These are phyloP conservation scores for Eugnorisma glareosa DNA, from an alignment of 2,888 invertebrate species.

Conservation along the genomic window DNA sequence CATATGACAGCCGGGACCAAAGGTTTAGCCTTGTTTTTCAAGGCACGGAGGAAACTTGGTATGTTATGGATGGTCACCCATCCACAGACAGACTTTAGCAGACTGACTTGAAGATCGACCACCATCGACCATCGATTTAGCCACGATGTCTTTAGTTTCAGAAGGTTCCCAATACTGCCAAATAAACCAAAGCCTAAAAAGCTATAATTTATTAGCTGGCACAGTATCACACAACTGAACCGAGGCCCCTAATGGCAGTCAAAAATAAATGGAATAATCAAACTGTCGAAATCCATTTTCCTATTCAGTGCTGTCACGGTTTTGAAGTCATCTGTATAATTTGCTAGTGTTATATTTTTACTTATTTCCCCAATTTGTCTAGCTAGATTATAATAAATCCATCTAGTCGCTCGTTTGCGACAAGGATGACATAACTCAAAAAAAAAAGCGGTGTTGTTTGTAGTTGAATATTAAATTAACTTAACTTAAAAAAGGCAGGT, in stretches of 20 bases:
- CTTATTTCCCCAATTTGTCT: neutral
- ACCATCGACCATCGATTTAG: neutral
- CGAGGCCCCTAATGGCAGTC: neutral
- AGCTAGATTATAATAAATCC: neutral
- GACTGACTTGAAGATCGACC: too few relatives aligned
- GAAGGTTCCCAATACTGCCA: neutral
- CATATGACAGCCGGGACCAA: neutral
- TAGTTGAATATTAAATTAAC: too few relatives aligned
- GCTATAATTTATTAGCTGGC: too few relatives aligned
- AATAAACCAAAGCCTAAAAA: neutral
- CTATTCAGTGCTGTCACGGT: neutral
- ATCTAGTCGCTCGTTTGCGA: neutral
- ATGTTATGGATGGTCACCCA: neutral
- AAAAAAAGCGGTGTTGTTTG: too few relatives aligned
- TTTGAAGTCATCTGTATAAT: neutral
- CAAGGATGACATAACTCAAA: neutral
- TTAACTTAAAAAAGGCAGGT: too few relatives aligned
- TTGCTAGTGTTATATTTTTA: too few relatives aligned
- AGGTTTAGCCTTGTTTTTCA: neutral
- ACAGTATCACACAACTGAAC: too few relatives aligned
- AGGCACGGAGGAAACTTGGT: neutral
- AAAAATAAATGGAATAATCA: neutral
- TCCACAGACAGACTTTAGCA: neutral
- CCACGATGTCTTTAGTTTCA: neutral
- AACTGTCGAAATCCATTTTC: neutral